phyloP scores from a whole-genome alignment of 2,797 vertebrate genomes.

The Myripristis jacobus region DNA sequence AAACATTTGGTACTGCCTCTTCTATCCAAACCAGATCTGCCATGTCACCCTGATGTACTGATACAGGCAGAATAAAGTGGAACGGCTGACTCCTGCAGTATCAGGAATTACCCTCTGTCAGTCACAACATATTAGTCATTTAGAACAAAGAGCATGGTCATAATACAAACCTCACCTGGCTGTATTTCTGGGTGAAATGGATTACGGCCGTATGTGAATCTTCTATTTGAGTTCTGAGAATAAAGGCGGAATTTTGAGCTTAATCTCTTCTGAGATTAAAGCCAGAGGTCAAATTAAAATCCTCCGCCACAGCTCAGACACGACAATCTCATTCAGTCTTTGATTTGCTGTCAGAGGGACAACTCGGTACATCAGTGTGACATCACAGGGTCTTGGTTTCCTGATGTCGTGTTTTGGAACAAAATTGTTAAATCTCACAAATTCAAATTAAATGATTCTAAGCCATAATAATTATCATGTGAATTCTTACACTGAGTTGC shows the following conservation, averaged over 20 bases:
- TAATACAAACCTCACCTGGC: constrained; percentile 39
- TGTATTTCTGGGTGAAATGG: no score
- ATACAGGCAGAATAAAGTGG: constrained; percentile 13
- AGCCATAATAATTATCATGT: constrained; percentile 73
- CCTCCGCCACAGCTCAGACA: no score
- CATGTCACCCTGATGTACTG: constrained; percentile 44
- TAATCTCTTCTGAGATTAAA: no score
- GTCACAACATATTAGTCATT: constrained; percentile 24
- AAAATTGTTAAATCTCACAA: constrained; percentile 47
- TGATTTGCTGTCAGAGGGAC: constrained; percentile 38
- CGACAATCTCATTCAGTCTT: constrained; percentile 61
- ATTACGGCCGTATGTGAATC: no score
- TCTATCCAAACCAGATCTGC: constrained; percentile 30
- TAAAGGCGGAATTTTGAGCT: no score
- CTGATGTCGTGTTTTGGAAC: constrained; percentile 29
- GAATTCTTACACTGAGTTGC: constrained; percentile 45
- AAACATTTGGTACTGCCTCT: constrained; percentile 45
- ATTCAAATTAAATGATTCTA: constrained; percentile 36
- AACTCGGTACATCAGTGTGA: constrained; percentile 45
- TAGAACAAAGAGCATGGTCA: constrained; percentile 28
- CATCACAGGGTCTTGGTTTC: constrained; percentile 28
- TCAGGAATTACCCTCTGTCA: constrained; percentile 18
- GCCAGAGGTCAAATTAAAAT: no score
- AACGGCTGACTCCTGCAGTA: constrained; percentile 5
- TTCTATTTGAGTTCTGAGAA: no score